Conservation (phyloP, 2,797 vertebrate species). For the Serranus cabrilla region DNA sequence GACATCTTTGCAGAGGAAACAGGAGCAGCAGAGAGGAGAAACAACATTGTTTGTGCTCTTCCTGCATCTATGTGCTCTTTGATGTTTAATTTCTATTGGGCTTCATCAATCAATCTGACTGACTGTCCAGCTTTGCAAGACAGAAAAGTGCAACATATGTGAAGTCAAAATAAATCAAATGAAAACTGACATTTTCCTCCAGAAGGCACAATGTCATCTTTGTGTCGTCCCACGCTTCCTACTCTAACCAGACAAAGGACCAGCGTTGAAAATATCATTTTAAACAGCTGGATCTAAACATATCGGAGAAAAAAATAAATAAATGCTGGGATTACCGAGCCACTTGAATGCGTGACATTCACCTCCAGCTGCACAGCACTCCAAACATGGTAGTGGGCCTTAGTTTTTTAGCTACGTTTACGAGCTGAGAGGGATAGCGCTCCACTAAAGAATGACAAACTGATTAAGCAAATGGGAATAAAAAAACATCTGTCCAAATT, state of each 20-base stretch:
- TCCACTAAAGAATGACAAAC: slow-evolving; percentile 18
- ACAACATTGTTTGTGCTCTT: not conserved
- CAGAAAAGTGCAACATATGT: not conserved
- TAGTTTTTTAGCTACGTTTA: slow-evolving; percentile 20
- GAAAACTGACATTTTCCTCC: not conserved
- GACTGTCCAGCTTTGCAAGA: not conserved
- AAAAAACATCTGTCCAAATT: slow-evolving; percentile 6
- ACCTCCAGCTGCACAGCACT: slow-evolving; percentile 28
- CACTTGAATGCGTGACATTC: slow-evolving; percentile 28
- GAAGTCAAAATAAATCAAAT: not conserved
- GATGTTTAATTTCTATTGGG: no score
- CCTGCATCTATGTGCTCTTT: not conserved
- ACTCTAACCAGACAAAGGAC: not conserved
- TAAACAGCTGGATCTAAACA: not conserved
- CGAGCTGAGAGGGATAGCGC: slow-evolving; percentile 7
- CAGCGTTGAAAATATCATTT: not conserved
- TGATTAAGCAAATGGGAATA: not conserved
- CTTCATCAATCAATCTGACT: not conserved
- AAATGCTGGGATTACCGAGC: slow-evolving; percentile 2
- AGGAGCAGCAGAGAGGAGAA: slow-evolving; percentile 6
- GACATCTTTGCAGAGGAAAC: slow-evolving; percentile 17
- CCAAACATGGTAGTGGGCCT: slow-evolving; percentile 49
- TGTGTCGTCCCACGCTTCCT: not conserved
- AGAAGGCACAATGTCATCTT: not conserved
- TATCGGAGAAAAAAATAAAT: not conserved